Base-by-base conservation (phyloP, 2,797 vertebrate genomes). In the Perodicticus potto region DNA sequence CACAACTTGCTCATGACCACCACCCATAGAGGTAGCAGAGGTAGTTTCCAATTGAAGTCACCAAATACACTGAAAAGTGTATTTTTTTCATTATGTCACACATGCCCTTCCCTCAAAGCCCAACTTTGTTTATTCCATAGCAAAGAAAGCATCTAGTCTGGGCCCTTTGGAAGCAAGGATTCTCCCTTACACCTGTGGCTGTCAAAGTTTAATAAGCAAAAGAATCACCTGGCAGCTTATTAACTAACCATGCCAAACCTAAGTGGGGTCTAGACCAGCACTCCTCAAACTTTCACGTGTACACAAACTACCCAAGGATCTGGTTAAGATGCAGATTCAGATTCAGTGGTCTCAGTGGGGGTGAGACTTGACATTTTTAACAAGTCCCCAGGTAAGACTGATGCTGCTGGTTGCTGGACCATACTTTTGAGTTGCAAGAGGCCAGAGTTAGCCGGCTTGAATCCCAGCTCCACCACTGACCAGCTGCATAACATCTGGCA, bases 251-350 rank as follows among this genome's bases (percentile, higher is more conserved):
- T 25, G 34, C 34, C 25, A 57, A 49, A 32, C n/a, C 1, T 49
- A 29, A 2, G 29, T 7, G 9, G 25, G 40, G 63, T 57, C 84
- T 3, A 14, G n/a, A 87, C 45, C 40, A 55, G 59, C 13, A 19
- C 34, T n/a, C 59, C 88, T 86, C n/a, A 55, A 34, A 72, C 11
- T 7, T 53, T 25, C 43, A 7, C 1, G 34, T 4, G 7, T n/a
- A 6, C 10, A 49, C 16, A 19, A 65, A 29, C 34, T 76, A n/a
- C 19, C 78, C 10, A 16, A 53, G 65, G 70, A 78, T 4, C 93
- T 61, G 59, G 14, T 91, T 91, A 93, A 82, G 87, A 45, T 27
- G 72, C 63, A 78, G 63, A 80, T 72, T 82, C 43, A 2, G 1
- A n/a, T 19, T 2, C 73, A 7, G 11, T 37, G 14, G 37, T 29